phyloP scores from a whole-genome alignment of 1,140 invertebrate genomes.

The Drosophila ambigua region DNA sequence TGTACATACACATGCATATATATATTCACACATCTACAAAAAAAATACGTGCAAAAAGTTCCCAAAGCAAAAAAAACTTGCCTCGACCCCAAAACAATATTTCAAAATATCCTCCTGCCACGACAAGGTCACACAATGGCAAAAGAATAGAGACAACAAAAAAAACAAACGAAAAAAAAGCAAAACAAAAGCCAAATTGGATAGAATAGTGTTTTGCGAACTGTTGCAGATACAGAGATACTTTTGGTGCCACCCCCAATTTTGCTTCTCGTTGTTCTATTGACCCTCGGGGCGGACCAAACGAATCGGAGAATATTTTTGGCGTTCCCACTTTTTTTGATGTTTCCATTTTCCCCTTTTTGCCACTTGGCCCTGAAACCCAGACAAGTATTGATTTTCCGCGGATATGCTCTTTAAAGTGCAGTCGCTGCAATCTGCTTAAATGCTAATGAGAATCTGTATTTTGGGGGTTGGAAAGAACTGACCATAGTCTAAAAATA shows the following conservation, averaged over 20 bases:
- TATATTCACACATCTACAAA: too few relatives aligned
- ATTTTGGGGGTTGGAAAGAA: background rate
- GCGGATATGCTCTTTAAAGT: background rate
- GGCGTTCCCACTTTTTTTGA: background rate
- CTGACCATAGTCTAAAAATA: slow-evolving; percentile 12
- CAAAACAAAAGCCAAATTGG: background rate
- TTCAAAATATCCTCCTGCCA: background rate
- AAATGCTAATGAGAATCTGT: background rate
- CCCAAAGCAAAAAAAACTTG: too few relatives aligned
- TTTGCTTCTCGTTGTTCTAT: background rate
- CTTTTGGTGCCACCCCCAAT: background rate
- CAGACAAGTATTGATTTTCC: background rate
- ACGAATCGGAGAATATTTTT: background rate
- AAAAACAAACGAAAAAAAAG: background rate
- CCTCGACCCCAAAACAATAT: background rate
- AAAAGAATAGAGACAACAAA: too few relatives aligned
- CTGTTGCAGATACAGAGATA: slow-evolving; percentile 4
- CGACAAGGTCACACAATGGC: slow-evolving; percentile 4
- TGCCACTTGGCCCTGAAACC: slow-evolving; percentile 3
- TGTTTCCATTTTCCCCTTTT: background rate
- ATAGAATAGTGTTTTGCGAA: background rate
- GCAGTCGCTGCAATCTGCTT: too few relatives aligned
- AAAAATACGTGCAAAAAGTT: background rate
- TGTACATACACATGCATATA: too few relatives aligned
- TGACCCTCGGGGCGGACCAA: slow-evolving; percentile 1